phyloP scores from a whole-genome alignment of 2,888 invertebrate genomes.

The Oscheius sp. region DNA sequence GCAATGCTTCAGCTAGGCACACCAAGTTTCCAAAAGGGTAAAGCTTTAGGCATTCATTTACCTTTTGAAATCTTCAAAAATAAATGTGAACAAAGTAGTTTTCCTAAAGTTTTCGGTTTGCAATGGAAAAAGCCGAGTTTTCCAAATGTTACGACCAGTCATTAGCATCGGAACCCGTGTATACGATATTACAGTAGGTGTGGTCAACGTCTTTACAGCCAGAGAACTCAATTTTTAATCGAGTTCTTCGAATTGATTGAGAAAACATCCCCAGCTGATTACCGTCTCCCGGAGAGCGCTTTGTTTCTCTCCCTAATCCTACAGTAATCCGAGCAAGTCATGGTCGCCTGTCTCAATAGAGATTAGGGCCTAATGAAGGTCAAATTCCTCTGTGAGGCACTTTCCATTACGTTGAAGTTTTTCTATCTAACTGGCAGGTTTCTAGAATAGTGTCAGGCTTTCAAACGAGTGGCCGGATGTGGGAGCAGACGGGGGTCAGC shows the following conservation, averaged over 20 bases:
- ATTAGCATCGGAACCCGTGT: no score
- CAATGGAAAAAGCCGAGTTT: no score
- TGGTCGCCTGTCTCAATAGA: conserved; percentile 28
- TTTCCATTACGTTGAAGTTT: not conserved
- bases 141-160: no score
- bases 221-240: not conserved
- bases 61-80: no score
- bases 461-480: conserved; percentile 31
- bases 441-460: not conserved
- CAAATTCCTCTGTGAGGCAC: not conserved
- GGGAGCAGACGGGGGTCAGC: not conserved
- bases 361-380: conserved; percentile 27
- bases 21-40: no score
- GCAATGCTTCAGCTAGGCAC: no score
- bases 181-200: no score
- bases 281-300: not conserved
- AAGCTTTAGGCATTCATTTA: no score
- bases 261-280: not conserved
- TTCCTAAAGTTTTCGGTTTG: no score
- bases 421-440: not conserved
- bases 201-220: no score
- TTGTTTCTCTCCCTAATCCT: conserved; percentile 27
- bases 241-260: not conserved
- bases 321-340: conserved; percentile 33
- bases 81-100: no score